phyloP scores from a whole-genome alignment of 2,797 vertebrate genomes.

The Cheracebus regulus region DNA sequence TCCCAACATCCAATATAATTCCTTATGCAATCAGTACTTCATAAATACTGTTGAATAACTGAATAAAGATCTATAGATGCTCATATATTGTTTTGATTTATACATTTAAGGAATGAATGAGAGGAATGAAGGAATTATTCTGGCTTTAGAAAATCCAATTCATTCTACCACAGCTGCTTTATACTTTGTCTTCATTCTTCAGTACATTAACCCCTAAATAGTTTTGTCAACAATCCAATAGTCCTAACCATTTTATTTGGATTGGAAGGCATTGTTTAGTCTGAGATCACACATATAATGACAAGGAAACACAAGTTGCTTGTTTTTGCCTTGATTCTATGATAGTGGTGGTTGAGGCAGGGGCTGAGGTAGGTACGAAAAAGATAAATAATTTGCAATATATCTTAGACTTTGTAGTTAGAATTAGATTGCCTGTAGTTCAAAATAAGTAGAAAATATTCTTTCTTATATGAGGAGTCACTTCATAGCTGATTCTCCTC shows the following conservation, averaged over 20 bases:
- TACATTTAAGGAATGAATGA: not conserved
- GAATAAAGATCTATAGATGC: not conserved
- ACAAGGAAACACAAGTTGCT: not conserved
- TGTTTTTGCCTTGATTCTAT: not conserved
- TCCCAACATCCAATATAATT: not conserved
- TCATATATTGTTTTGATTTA: not conserved
- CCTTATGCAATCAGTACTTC: not conserved
- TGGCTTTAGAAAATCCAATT: constrained; percentile 21
- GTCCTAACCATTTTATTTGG: not conserved
- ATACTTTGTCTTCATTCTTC: not conserved
- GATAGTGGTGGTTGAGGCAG: not conserved
- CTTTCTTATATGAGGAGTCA: not conserved
- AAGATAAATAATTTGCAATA: not conserved
- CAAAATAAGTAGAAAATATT: not conserved
- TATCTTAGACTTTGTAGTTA: not conserved
- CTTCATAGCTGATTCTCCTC: not conserved
- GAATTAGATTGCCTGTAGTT: not conserved
- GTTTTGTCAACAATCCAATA: not conserved
- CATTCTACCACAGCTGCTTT: not conserved
- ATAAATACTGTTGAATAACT: not conserved
- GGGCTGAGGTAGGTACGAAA: not conserved
- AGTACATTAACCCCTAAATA: not conserved
- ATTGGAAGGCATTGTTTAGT: not conserved
- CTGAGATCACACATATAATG: not conserved
- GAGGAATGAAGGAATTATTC: constrained; percentile 19